phyloP scores from a whole-genome alignment of 1,140 invertebrate genomes.

The Cydia amplana region DNA sequence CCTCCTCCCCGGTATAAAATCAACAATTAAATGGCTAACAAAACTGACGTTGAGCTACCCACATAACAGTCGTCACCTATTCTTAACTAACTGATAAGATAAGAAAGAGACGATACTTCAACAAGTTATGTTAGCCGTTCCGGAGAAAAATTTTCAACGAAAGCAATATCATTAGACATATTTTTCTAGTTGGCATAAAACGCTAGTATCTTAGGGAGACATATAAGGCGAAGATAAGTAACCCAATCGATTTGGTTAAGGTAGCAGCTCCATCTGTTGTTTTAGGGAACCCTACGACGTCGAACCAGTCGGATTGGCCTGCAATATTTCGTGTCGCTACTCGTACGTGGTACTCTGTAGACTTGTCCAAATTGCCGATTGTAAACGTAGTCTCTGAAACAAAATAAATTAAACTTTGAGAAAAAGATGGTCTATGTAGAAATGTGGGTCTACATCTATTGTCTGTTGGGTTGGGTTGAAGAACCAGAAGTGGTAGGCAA shows the following conservation, averaged over 20 bases:
- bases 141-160: neutral
- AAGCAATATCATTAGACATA: neutral
- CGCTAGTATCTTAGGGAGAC: conserved; percentile 19
- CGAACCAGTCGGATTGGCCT: conserved; percentile 63
- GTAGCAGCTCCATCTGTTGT: conserved; percentile 48
- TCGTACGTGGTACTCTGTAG: conserved; percentile 60
- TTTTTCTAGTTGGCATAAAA: neutral
- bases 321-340: conserved; percentile 62
- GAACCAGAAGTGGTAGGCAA: too few relatives aligned
- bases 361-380: conserved; percentile 55
- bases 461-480: too few relatives aligned
- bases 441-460: too few relatives aligned
- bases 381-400: conserved; percentile 58
- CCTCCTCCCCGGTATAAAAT: neutral
- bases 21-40: neutral
- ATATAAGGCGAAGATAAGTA: conserved; percentile 43
- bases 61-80: neutral
- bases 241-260: conserved; percentile 41
- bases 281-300: conserved; percentile 38
- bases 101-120: neutral
- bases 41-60: neutral
- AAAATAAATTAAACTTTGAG: conserved; percentile 9
- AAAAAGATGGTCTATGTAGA: neutral
- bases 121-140: neutral
- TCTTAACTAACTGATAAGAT: conserved; percentile 5